These are phyloP conservation scores for Hyla sarda DNA, from an alignment of 2,113 vertebrate species.

Conservation along the genomic window DNA sequence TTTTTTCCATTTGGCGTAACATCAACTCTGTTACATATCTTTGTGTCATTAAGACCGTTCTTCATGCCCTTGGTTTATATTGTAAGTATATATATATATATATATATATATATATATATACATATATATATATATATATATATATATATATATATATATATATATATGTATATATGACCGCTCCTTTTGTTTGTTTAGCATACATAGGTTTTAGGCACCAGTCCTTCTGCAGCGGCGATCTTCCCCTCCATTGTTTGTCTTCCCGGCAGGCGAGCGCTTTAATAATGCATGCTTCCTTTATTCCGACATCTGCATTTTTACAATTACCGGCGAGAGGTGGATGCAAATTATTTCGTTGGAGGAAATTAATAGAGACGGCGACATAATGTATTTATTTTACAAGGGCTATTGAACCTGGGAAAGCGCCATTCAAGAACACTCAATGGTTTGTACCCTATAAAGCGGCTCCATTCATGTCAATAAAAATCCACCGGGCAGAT, in stretches of 20 bases:
- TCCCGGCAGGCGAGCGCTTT: conserved; percentile 17
- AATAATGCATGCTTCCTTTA: conserved; percentile 41
- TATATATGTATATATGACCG: too few species aligned
- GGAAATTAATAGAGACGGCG: conserved; percentile 29
- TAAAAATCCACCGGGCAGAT: not conserved
- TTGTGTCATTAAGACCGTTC: too few species aligned
- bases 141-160: too few species aligned
- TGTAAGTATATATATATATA: too few species aligned
- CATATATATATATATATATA: too few species aligned
- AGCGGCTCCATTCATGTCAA: not conserved
- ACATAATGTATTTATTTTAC: conserved; percentile 24
- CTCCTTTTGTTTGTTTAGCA: not conserved
- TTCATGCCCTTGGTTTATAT: too few species aligned
- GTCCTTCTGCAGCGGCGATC: not conserved
- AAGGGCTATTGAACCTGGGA: not conserved
- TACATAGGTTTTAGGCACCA: not conserved
- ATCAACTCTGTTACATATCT: too few species aligned
- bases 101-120: too few species aligned
- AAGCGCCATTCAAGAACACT: conserved; percentile 29
- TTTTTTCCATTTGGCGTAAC: too few species aligned
- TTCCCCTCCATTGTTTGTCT: not conserved
- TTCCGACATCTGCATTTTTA: conserved; percentile 32
- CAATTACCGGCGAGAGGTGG: conserved; percentile 30
- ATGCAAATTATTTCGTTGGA: conserved; percentile 8
- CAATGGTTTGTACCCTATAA: conserved; percentile 16